phyloP scores from a whole-genome alignment of 2,113 vertebrate genomes.

The Bagarius yarrelli region DNA sequence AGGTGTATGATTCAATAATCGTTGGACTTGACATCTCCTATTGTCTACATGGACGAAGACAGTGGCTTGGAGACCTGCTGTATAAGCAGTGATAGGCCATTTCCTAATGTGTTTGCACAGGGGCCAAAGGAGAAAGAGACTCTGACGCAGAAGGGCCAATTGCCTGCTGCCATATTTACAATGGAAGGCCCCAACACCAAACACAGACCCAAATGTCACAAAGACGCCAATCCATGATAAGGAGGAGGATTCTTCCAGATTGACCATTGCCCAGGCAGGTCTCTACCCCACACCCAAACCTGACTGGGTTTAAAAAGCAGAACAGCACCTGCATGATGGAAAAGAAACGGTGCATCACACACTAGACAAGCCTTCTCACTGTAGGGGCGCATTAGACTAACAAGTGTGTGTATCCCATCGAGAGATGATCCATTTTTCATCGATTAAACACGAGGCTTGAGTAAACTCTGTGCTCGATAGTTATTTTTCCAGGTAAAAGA shows the following conservation, averaged over 20 bases:
- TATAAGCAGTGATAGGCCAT: constrained; percentile 73
- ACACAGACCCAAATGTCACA: constrained; percentile 72
- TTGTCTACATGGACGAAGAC: constrained; percentile 40
- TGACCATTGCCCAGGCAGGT: constrained; percentile 49
- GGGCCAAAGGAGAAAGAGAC: constrained; percentile 67
- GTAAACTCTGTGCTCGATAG: neutral
- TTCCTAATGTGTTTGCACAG: constrained; percentile 77
- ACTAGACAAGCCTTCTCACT: constrained; percentile 72
- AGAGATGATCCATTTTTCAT: constrained; percentile 11
- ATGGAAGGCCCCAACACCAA: constrained; percentile 64
- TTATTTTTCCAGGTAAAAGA: neutral
- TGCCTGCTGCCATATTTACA: constrained; percentile 59
- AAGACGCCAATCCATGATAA: constrained; percentile 43
- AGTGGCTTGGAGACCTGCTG: constrained; percentile 55
- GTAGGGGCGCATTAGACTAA: constrained; percentile 67
- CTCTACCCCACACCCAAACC: neutral
- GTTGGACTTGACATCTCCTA: constrained; percentile 25
- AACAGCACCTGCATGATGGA: neutral
- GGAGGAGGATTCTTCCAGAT: constrained; percentile 21
- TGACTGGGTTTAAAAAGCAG: constrained; percentile 60
- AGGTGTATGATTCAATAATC: constrained; percentile 25
- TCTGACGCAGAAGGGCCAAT: constrained; percentile 72
- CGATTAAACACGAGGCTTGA: neutral
- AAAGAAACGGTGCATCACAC: constrained; percentile 31
- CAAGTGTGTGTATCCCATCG: constrained; percentile 18